phyloP scores from a whole-genome alignment of 2,797 vertebrate genomes.

The Apogon talboti region DNA sequence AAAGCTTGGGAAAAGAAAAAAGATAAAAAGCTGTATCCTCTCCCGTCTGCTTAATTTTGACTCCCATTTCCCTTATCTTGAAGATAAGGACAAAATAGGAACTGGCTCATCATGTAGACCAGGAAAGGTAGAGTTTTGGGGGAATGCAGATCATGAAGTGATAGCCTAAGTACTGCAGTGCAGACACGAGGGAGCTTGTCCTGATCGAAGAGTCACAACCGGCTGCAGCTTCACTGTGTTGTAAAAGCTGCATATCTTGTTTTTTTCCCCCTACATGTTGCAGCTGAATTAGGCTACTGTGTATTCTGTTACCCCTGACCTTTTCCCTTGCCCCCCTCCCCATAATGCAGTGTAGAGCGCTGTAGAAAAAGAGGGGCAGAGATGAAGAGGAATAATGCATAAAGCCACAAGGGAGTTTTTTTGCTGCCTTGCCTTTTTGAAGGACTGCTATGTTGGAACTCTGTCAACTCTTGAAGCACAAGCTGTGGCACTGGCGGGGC shows the following conservation, averaged over 20 bases:
- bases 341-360: conserved; percentile 30
- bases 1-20: background rate
- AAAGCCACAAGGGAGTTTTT: conserved; percentile 51
- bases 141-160: conserved; percentile 53
- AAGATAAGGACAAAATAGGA: conserved; percentile 47
- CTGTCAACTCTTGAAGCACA: conserved; percentile 56
- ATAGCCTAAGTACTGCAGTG: conserved; percentile 71
- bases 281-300: conserved; percentile 48
- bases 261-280: conserved; percentile 35
- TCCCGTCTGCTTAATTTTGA: conserved; percentile 39
- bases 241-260: conserved; percentile 37
- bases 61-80: conserved; percentile 54
- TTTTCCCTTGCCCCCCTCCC: conserved; percentile 27
- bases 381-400: conserved; percentile 59
- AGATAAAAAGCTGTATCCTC: conserved; percentile 21
- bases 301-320: conserved; percentile 53
- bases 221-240: conserved; percentile 53
- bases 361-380: conserved; percentile 26
- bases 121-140: conserved; percentile 32
- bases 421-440: conserved; percentile 67
- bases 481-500: conserved; percentile 28
- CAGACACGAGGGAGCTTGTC: conserved; percentile 55
- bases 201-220: conserved; percentile 49
- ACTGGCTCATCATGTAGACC: conserved; percentile 44
- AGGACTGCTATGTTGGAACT: conserved; percentile 64